phyloP scores from a whole-genome alignment of 2,797 vertebrate genomes.

The Coilia nasus region DNA sequence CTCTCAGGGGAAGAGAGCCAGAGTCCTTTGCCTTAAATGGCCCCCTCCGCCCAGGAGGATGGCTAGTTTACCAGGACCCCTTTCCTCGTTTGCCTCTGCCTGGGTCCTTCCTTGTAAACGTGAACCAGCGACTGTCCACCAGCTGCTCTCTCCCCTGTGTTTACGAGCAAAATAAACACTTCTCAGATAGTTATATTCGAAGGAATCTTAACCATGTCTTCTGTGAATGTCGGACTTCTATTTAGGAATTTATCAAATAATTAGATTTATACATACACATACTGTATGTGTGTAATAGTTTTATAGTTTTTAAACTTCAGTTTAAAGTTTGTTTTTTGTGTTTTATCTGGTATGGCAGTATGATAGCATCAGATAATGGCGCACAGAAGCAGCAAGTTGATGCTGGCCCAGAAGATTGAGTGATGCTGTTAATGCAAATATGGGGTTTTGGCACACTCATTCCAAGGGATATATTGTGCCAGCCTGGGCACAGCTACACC shows the following conservation, averaged over 20 bases:
- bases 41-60: neutral
- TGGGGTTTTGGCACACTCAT: neutral
- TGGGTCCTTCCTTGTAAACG: neutral
- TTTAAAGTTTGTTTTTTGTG: neutral
- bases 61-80: neutral
- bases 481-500: neutral
- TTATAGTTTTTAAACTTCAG: neutral
- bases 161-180: neutral
- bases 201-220: neutral
- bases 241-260: too few relatives aligned
- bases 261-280: neutral
- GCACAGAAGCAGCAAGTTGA: neutral
- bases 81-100: neutral
- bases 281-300: neutral
- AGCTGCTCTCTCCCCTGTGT: neutral
- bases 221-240: neutral
- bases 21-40: slow-evolving; percentile 1
- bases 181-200: neutral
- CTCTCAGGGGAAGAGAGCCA: neutral
- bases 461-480: neutral
- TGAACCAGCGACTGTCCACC: neutral
- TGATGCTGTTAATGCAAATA: neutral
- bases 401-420: neutral
- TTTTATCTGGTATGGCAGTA: neutral
- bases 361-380: neutral